These are phyloP conservation scores for Ophion ellenae DNA, from an alignment of 2,888 invertebrate genomes.

Conservation along the genomic window DNA sequence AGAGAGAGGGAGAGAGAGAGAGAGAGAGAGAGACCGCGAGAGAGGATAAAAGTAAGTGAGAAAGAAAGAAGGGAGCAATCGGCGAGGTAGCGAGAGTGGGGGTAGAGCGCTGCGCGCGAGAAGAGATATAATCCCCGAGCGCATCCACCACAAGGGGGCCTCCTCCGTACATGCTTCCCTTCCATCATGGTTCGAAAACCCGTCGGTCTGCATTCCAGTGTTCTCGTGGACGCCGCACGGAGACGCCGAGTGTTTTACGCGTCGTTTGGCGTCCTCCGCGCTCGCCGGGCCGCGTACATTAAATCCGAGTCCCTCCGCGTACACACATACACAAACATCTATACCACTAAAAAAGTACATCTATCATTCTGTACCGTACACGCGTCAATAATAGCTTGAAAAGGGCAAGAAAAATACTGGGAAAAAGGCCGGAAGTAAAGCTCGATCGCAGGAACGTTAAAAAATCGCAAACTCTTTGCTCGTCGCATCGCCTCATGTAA, in stretches of 20 bases:
- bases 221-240: slow-evolving; percentile 76
- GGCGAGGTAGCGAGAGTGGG: slow-evolving; percentile 31
- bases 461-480: slow-evolving; percentile 14
- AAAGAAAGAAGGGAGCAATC: slow-evolving; percentile 1
- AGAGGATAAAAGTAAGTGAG: not conserved
- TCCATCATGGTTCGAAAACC: slow-evolving; percentile 79
- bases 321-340: not conserved
- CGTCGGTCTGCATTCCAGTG: slow-evolving; percentile 84
- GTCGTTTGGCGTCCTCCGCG: slow-evolving; percentile 60
- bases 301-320: slow-evolving; percentile 1
- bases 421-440: not conserved
- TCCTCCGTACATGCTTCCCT: slow-evolving; percentile 69
- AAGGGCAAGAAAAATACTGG: not conserved
- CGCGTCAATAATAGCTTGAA: not conserved
- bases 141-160: slow-evolving; percentile 58
- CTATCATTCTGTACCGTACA: not conserved
- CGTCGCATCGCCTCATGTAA: not conserved
- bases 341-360: not conserved
- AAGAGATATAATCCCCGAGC: slow-evolving; percentile 57
- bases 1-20: not conserved
- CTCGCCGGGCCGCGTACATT: slow-evolving; percentile 46
- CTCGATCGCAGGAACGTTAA: not conserved
- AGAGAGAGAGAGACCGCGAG: slow-evolving; percentile 1
- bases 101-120: slow-evolving; percentile 54
- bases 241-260: slow-evolving; percentile 76